Evolutionary conservation across 2,113 vertebrate species (phyloP), one percentile per base, ranked within the genome.

Genomic region (Pangasianodon hypophthalmus): DNA sequence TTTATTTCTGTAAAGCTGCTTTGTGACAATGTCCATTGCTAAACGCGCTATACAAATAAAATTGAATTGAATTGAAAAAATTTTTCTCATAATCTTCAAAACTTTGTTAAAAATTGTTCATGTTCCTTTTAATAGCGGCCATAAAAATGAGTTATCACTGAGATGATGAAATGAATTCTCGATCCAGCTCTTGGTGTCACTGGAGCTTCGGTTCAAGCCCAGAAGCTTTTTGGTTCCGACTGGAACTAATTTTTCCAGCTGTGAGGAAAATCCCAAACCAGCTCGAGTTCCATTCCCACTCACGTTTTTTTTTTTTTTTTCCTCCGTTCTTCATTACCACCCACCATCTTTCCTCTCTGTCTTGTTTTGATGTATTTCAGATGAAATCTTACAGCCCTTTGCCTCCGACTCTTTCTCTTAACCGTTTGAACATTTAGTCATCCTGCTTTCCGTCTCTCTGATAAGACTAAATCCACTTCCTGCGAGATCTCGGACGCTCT

Each of bases 401-500:
- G 1, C 14, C 9, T 48, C 46, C 29, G 64, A 50, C 29, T 85
- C 64, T 75, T 89, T 52, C 50, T 32, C 29, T 1, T 54, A n/a
- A 48, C 75, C 24, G 24, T 79, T 81, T 81, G 29, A 50, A n/a
- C 2, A 4, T 58, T 58, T 60, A 24, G 32, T 83, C 52, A 92
- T 88, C 56, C 24, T 11, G 41, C 83, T 91, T 93, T 94, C 93
- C 88, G 88, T 93, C 86, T 93, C 86, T 60, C 46, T 93, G 93
- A 96, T 94, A 90, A 95, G 91, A 88, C 58, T 88, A 54, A 54
- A 10, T 71, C 46, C 50, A 26, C 75, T 91, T 94, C 94, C 93
- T 94, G 93, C 93, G 96, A 93, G 95, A 86, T 91, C 94, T 88
- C 89, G 93, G 95, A 96, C 95, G 87, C 92, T 84, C 90, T 86